These are phyloP conservation scores for Tetranychus truncatus DNA, from an alignment of 2,888 invertebrate species.

Conservation along the genomic window DNA sequence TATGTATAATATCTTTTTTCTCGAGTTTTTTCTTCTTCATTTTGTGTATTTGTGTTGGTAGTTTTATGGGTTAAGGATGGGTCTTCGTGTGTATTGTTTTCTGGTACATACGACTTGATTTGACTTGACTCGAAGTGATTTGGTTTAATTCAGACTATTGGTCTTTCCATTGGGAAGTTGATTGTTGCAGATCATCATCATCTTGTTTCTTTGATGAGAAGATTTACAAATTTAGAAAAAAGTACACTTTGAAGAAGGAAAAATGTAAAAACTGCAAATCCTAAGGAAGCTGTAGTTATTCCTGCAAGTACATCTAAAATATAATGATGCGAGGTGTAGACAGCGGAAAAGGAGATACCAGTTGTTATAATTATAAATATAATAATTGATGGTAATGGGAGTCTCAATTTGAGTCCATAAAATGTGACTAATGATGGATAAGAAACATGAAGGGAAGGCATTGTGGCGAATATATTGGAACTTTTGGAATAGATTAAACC, in stretches of 20 bases:
- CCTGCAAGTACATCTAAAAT: slow-evolving; percentile 8
- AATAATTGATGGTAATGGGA: not conserved
- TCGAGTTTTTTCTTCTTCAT: too few species aligned
- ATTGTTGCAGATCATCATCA: not conserved
- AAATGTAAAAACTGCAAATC: slow-evolving; percentile 1
- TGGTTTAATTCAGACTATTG: not conserved
- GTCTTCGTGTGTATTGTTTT: too few species aligned
- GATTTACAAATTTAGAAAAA: not conserved
- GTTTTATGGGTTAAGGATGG: too few species aligned
- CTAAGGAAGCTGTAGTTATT: slow-evolving; percentile 1
- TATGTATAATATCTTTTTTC: too few species aligned
- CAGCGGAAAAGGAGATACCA: slow-evolving; percentile 5
- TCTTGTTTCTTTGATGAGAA: not conserved
- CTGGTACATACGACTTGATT: not conserved
- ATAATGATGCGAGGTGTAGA: slow-evolving; percentile 8
- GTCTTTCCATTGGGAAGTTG: not conserved
- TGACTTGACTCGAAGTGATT: not conserved
- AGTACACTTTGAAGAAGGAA: not conserved
- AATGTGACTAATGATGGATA: not conserved
- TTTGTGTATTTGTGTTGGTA: too few species aligned
- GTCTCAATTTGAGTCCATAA: slow-evolving; percentile 8
- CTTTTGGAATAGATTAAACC: not conserved
- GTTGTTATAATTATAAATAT: not conserved
- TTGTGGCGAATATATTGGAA: slow-evolving; percentile 8
- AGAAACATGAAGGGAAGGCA: slow-evolving; percentile 6